Evolutionary conservation across 2,113 vertebrate genomes (phyloP), one percentile per base, ranked within the genome.

Genomic region (Corythoichthys intestinalis): DNA sequence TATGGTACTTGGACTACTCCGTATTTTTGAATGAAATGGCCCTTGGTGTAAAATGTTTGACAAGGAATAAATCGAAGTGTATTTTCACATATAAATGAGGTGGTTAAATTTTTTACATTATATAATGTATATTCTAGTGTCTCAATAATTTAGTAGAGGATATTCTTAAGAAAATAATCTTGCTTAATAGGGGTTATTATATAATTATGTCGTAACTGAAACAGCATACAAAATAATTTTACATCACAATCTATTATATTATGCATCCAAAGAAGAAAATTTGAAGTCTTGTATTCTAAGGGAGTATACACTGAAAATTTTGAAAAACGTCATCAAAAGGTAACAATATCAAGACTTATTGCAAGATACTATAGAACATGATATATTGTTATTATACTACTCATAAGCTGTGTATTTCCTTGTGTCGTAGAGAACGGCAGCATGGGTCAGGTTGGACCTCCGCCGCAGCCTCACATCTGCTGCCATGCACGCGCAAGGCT

Each of bases 381-480:
- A 44, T 44, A 44, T 34, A 4, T 20, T 56, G 8, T 10, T 8
- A 28, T 28, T 56, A 54, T 54, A 8, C 17, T 8, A 9, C 4
- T 20, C 9, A 20, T 53, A 20, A 17, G 2, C 8, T 37, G 4
- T 37, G 34, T 8, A n/a, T 89, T 64, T 80, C 66, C 87, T 85
- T 84, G 52, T 73, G 38, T 86, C 85, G 13, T 75, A 92, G 90
- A 82, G 67, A 73, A 80, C 71, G 82, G 83, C 17, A 17, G 68
- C 50, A 37, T 15, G 67, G 77, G 56, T 77, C 37, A 76, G 20
- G 53, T 56, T 79, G 72, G 63, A 64, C 70, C 57, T 71, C 80
- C 81, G 65, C 70, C 61, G 70, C 71, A 72, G 65, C 70, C 61
- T 72, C 71, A 72, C 44, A 15, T 70, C 62, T 46, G 70, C 73